Conservation (phyloP, 2,113 vertebrate genomes). For the Lepisosteus oculatus region DNA sequence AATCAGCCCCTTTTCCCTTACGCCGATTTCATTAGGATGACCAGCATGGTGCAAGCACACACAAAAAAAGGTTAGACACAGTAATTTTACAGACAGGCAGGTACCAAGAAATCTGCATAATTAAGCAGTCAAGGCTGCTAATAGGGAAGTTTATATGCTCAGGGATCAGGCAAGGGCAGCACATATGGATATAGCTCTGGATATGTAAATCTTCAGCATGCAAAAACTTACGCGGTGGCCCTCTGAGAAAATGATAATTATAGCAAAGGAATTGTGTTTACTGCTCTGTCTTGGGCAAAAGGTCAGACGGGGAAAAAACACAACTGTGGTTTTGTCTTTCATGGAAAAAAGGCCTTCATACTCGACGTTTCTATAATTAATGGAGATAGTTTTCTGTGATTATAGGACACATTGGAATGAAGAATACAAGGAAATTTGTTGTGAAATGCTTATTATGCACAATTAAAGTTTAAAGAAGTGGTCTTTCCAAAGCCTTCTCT, state of each 20-base stretch:
- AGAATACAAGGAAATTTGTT: neutral
- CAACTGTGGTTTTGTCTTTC: slow-evolving; percentile 48
- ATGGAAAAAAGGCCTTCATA: slow-evolving; percentile 9
- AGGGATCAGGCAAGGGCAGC: slow-evolving; percentile 82
- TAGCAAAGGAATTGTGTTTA: slow-evolving; percentile 86
- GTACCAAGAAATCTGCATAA: slow-evolving; percentile 86
- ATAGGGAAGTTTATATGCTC: slow-evolving; percentile 85
- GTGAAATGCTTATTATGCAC: neutral
- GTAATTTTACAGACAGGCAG: slow-evolving; percentile 84
- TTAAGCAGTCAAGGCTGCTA: slow-evolving; percentile 86
- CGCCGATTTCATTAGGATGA: slow-evolving; percentile 77
- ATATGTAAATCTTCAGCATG: slow-evolving; percentile 84
- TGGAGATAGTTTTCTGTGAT: slow-evolving; percentile 13
- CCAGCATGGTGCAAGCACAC: slow-evolving; percentile 74
- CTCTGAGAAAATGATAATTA: slow-evolving; percentile 84
- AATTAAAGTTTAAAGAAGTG: neutral
- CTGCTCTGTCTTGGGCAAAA: slow-evolving; percentile 82
- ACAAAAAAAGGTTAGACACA: slow-evolving; percentile 73
- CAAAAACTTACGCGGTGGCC: slow-evolving; percentile 74
- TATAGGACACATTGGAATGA: neutral
- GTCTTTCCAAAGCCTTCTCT: neutral
- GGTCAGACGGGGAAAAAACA: slow-evolving; percentile 53
- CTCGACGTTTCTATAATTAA: slow-evolving; percentile 21
- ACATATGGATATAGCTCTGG: slow-evolving; percentile 83
- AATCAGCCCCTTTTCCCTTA: slow-evolving; percentile 73